Evolutionary conservation across 2,113 vertebrate species (phyloP), one percentile per base, ranked within the genome.

Genomic region (Seriola aureovittata): DNA sequence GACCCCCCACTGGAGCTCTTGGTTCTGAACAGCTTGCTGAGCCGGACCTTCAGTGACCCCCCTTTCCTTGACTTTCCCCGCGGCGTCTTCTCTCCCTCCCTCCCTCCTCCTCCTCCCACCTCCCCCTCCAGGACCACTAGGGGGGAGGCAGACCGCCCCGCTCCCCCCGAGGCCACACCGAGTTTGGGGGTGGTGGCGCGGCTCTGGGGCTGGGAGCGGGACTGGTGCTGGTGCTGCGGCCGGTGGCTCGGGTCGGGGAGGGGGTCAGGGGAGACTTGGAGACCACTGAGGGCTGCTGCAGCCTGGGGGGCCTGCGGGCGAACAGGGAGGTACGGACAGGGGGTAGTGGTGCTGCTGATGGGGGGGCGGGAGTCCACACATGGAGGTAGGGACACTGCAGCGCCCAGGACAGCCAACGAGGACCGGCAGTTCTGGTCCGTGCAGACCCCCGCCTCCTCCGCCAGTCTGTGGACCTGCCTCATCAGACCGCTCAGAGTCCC

Each of bases 21-120:
- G 63, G 97, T 97, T 70, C 96, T 94, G 89, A 98, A 98, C 67
- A 97, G 94, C 78, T 97, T 96, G 73, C 96, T 96, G 86, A 97
- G 95, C 36, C 97, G 96, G 82, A 96, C 93, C 87, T 96, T 96
- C 55, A 97, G 87, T 0, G 97, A 97, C 90, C 96, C 90, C 9
- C 88, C 92, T 79, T 95, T 97, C 84, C 96, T 94, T 5, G 91
- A 94, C 81, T 95, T 96, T 21, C 81, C 91, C 84, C 89, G 66
- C 0, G 75, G 81, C 0, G 44, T 89, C 80, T 85, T 88, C 64
- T 89, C 86, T 10, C 78, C 72, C 50, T 86, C 87, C 63, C 78
- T 77, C 32, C 25, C 71, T 29, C 29, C 29, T 12, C 66, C 66
- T 66, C 69, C 50, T 10, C 65, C 69, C 8, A 29, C 8, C 40